Conservation (phyloP, 2,113 vertebrate species). For the Vulpes vulpes region DNA sequence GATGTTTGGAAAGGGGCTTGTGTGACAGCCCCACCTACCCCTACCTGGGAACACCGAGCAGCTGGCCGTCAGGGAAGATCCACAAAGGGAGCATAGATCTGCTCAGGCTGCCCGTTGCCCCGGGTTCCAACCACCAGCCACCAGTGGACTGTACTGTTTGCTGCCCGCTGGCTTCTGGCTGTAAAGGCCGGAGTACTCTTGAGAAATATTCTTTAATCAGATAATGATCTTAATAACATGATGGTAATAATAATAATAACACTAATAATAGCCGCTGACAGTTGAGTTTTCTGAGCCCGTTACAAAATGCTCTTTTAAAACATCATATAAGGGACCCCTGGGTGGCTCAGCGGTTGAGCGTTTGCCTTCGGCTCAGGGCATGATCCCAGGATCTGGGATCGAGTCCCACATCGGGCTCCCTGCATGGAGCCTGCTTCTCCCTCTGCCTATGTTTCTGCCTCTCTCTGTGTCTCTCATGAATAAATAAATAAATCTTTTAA, state of each 20-base stretch:
- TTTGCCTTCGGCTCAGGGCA: too few relatives aligned
- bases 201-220: background rate
- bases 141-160: background rate
- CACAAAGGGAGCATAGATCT: fast-evolving
- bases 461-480: too few relatives aligned
- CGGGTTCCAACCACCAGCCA: background rate
- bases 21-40: background rate
- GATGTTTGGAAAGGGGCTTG: background rate
- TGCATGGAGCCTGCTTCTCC: too few relatives aligned
- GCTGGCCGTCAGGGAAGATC: background rate
- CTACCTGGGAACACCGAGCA: background rate
- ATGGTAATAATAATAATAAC: background rate
- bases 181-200: background rate
- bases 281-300: background rate
- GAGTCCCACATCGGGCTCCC: too few relatives aligned
- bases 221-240: background rate
- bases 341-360: too few relatives aligned
- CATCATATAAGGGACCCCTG: background rate
- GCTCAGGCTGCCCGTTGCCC: background rate
- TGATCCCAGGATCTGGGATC: too few relatives aligned
- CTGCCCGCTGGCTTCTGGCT: background rate
- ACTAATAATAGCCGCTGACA: background rate
- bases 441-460: too few relatives aligned
- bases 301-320: background rate
- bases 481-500: too few relatives aligned